A percentile compares a stretch with the other conserved stretches of the same genome.
Conservation (phyloP, 2,113 vertebrate genomes). For the Mastomys natalensis region DNA sequence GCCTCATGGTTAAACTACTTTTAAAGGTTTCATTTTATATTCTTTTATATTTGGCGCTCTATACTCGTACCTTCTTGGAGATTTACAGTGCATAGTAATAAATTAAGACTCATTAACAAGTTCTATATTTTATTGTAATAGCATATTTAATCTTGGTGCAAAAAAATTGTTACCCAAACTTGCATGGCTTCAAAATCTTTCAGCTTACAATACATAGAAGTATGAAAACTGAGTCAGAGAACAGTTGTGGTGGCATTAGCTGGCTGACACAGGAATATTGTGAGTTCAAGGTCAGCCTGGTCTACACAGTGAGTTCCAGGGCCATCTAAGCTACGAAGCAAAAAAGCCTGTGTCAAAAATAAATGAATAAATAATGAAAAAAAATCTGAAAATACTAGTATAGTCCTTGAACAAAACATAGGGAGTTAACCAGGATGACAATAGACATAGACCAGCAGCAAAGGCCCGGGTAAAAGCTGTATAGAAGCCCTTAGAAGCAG, state of each 20-base stretch:
- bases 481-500: not conserved
- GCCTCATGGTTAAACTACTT: not conserved
- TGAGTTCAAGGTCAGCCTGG: not conserved
- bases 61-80: not conserved
- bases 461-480: constrained; percentile 21
- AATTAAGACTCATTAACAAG: constrained; percentile 33
- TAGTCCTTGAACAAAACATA: constrained; percentile 23
- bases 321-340: not conserved
- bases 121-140: constrained; percentile 40
- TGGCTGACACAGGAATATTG: not conserved
- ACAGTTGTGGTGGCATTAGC: not conserved
- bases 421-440: not conserved
- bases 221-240: not conserved
- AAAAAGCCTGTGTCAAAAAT: not conserved
- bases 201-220: constrained; percentile 5
- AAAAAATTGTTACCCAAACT: constrained; percentile 31
- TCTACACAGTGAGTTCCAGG: not conserved
- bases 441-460: not conserved
- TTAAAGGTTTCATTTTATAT: not conserved
- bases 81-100: not conserved
- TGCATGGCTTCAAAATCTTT: constrained; percentile 33
- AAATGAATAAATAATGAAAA: not conserved
- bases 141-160: constrained; percentile 15
- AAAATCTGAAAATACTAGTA: constrained; percentile 18
- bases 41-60: not conserved